Evolutionary conservation across 2,113 vertebrate genomes (phyloP).

Genomic region (Sinocyclocheilus anshuiensis): DNA sequence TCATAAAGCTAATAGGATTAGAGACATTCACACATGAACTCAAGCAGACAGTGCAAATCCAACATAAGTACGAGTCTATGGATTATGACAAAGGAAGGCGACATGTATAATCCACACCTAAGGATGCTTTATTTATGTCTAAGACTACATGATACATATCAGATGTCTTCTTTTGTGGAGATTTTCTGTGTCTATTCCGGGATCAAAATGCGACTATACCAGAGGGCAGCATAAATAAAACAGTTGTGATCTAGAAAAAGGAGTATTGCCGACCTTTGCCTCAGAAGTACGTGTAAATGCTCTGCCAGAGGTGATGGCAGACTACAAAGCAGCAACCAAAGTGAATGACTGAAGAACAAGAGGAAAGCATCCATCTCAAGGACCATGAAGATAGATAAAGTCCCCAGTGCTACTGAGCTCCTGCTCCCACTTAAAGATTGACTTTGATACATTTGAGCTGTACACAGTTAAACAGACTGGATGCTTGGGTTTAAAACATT

Average conservation of each 20-base stretch:
- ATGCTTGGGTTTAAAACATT: slow-evolving; percentile 22
- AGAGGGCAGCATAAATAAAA: slow-evolving; percentile 30
- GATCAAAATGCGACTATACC: slow-evolving; percentile 5
- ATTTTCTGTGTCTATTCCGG: slow-evolving; percentile 5
- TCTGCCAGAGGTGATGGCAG: not conserved
- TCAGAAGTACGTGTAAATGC: slow-evolving; percentile 6
- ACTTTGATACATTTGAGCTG: slow-evolving; percentile 44
- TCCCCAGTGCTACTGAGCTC: slow-evolving; percentile 1
- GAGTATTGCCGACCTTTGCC: not conserved
- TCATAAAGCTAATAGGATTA: slow-evolving; percentile 30
- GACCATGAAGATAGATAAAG: slow-evolving; percentile 43
- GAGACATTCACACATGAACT: not conserved
- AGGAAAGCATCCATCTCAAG: not conserved
- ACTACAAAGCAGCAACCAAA: slow-evolving; percentile 19
- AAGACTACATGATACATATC: not conserved
- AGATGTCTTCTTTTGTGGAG: not conserved
- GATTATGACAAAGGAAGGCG: not conserved
- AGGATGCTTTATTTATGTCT: not conserved
- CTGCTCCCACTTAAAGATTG: slow-evolving; percentile 40
- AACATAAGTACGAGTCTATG: not conserved
- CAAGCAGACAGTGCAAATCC: not conserved
- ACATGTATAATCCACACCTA: slow-evolving; percentile 1
- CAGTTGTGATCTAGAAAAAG: slow-evolving; percentile 14
- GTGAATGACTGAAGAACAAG: slow-evolving; percentile 2
- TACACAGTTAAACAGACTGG: slow-evolving; percentile 29